phyloP scores from a whole-genome alignment of 1,140 invertebrate genomes.

The Ganaspis sp. region DNA sequence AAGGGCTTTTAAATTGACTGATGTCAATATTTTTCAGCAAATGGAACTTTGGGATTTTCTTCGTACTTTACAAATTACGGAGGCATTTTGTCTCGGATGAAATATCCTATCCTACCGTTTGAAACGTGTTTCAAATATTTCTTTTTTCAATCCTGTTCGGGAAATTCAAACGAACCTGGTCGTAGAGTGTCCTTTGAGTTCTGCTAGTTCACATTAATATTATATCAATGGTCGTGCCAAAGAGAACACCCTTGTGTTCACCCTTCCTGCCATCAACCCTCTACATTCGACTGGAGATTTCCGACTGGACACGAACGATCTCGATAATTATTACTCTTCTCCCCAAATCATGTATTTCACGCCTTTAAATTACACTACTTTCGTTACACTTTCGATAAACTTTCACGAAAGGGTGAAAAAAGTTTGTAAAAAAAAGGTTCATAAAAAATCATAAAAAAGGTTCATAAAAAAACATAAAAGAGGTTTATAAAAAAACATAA shows the following conservation, averaged over 20 bases:
- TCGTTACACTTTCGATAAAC: neutral
- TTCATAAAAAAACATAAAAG: no score
- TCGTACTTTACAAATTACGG: neutral
- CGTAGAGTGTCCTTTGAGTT: constrained; percentile 62
- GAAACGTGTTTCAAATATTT: neutral
- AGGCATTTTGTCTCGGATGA: neutral
- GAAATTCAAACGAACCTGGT: constrained; percentile 19
- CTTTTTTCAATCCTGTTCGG: neutral
- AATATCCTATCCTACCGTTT: neutral
- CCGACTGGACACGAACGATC: neutral
- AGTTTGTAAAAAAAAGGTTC: no score
- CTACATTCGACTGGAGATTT: neutral
- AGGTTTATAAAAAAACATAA: neutral
- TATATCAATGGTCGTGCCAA: constrained; percentile 63
- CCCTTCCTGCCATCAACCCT: neutral
- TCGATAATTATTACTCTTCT: neutral
- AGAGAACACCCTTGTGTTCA: constrained; percentile 46
- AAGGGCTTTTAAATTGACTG: neutral
- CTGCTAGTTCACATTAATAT: constrained; percentile 63
- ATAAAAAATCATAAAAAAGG: no score
- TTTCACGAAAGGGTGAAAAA: no score
- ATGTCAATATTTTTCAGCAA: neutral
- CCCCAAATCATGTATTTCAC: neutral
- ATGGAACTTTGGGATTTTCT: neutral
- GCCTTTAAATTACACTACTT: neutral